These are phyloP conservation scores for Lemur catta DNA, from an alignment of 2,797 vertebrate species.

Conservation along the genomic window DNA sequence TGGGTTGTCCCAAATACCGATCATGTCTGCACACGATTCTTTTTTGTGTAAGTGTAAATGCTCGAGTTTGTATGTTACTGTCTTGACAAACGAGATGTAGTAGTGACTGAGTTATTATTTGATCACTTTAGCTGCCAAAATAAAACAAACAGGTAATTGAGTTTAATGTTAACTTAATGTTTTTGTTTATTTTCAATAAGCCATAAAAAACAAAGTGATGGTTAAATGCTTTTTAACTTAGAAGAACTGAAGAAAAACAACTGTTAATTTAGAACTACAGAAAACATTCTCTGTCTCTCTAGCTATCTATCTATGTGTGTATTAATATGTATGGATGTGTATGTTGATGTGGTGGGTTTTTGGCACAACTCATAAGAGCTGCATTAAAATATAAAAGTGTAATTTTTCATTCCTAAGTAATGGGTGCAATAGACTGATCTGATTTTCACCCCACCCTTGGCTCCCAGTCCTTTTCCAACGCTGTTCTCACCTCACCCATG, in stretches of 20 bases:
- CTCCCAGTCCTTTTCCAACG: not conserved
- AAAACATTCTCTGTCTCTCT: not conserved
- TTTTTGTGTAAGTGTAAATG: slow-evolving; percentile 92
- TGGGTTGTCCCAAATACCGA: slow-evolving; percentile 95
- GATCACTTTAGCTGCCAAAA: not conserved
- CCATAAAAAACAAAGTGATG: not conserved
- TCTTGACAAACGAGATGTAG: not conserved
- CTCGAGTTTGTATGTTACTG: not conserved
- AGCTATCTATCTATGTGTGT: not conserved
- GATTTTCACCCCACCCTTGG: not conserved
- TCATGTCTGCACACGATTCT: slow-evolving; percentile 94
- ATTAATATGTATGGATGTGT: not conserved
- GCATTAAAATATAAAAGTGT: not conserved
- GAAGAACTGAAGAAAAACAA: not conserved
- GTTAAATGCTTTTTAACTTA: not conserved
- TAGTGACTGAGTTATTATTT: not conserved
- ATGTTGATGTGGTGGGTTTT: not conserved
- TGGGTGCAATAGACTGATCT: not conserved
- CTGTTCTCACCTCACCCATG: not conserved
- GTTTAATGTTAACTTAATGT: not conserved
- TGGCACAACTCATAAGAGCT: not conserved
- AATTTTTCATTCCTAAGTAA: not conserved
- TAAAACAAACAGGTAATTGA: not conserved
- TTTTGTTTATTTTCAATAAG: not conserved
- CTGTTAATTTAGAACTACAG: not conserved